phyloP scores from a whole-genome alignment of 2,113 vertebrate species.

The Trichomycterus rosablanca region DNA sequence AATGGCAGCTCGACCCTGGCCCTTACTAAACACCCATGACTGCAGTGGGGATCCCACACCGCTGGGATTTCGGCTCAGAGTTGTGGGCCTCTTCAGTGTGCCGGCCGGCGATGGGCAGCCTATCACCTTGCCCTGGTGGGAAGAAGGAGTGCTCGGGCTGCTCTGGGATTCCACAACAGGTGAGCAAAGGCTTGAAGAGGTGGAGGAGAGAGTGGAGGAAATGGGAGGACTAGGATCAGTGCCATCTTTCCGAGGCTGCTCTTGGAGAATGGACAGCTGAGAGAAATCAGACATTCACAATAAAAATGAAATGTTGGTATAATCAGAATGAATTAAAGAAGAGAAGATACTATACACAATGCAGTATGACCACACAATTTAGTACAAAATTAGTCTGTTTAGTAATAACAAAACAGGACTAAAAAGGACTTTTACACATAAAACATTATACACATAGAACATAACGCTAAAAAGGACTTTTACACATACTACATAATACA shows the following conservation, averaged over 20 bases:
- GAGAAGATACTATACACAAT: no score
- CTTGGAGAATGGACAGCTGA: slow-evolving; percentile 65
- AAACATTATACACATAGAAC: no score
- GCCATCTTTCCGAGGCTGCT: slow-evolving; percentile 77
- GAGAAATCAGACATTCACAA: no score
- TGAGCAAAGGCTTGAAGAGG: slow-evolving; percentile 2
- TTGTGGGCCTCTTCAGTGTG: slow-evolving; percentile 82
- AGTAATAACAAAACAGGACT: neutral
- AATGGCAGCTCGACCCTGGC: slow-evolving; percentile 65
- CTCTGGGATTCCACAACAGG: slow-evolving; percentile 40
- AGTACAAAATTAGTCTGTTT: no score
- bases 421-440: neutral
- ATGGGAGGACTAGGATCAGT: slow-evolving; percentile 45
- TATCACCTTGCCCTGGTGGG: slow-evolving; percentile 52
- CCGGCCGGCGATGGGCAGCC: slow-evolving; percentile 62
- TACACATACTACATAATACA: no score
- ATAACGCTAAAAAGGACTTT: no score
- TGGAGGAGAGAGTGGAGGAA: neutral
- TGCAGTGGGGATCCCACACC: slow-evolving; percentile 81
- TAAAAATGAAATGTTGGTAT: no score
- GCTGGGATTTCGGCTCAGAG: slow-evolving; percentile 87
- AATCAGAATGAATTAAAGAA: no score
- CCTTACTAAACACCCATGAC: slow-evolving; percentile 70
- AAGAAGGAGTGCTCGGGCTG: slow-evolving; percentile 62
- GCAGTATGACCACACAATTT: neutral